Percentiles rank a stretch among this genome's conserved stretches.
Evolutionary conservation across 2,113 vertebrate genomes (phyloP).

Genomic region (Dipodomys stephensi): DNA sequence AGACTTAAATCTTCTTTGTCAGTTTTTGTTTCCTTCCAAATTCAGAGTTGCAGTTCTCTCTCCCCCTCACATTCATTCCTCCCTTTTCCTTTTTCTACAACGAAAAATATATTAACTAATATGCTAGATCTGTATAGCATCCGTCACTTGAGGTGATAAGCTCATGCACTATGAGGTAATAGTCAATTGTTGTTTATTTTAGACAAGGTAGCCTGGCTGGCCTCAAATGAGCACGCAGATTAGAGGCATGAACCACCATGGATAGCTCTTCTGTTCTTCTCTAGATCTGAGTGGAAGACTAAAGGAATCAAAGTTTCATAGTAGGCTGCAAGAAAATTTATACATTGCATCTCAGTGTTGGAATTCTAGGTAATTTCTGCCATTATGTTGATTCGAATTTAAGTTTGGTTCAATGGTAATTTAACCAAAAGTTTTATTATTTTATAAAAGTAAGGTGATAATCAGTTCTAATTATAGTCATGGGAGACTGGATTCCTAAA

Average conservation of each 20-base stretch:
- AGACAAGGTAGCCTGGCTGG: too few species aligned
- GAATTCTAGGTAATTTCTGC: neutral
- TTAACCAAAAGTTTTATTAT: neutral
- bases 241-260: too few species aligned
- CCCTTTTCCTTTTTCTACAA: too few species aligned
- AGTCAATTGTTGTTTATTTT: neutral
- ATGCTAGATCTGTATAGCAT: neutral
- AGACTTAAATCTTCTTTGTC: conserved; percentile 80
- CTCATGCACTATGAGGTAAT: neutral
- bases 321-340: neutral
- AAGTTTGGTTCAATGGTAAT: neutral
- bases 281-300: neutral
- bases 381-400: neutral
- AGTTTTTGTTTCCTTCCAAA: neutral
- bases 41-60: neutral
- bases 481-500: neutral
- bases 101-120: conserved; percentile 20
- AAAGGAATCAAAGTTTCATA: neutral
- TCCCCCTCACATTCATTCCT: neutral
- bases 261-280: neutral
- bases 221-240: too few species aligned
- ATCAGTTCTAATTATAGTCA: neutral
- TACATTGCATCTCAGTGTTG: neutral
- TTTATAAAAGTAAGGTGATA: neutral
- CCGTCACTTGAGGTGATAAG: neutral